Evolutionary conservation across 2,797 vertebrate genomes (phyloP).

Genomic region (Smutsia gigantea): DNA sequence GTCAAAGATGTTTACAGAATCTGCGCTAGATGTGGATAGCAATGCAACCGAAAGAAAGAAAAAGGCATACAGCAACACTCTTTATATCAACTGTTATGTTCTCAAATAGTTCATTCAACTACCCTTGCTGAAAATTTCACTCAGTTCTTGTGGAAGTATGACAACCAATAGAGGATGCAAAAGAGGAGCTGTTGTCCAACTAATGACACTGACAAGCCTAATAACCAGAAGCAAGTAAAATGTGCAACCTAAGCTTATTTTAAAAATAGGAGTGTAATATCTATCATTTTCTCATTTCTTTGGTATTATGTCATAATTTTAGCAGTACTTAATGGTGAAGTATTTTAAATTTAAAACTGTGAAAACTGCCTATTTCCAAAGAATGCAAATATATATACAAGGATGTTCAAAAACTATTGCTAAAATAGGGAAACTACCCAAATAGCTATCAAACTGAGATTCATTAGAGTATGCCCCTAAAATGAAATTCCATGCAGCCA

Average conservation of each 20-base stretch:
- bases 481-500: slow-evolving; percentile 15
- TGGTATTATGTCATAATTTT: neutral
- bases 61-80: neutral
- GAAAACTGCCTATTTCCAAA: slow-evolving; percentile 30
- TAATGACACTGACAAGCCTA: neutral
- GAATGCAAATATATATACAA: neutral
- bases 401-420: slow-evolving; percentile 23
- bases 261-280: neutral
- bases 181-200: neutral
- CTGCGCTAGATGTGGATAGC: neutral
- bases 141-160: neutral
- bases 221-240: neutral
- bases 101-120: neutral
- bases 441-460: neutral
- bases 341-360: neutral
- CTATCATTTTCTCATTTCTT: neutral
- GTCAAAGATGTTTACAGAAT: neutral
- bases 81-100: neutral
- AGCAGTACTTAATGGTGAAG: neutral
- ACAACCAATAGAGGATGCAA: neutral
- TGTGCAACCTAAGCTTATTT: neutral
- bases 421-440: neutral
- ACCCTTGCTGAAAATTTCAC: slow-evolving; percentile 4
- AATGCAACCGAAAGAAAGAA: neutral
- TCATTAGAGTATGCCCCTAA: neutral